Evolutionary conservation across 2,888 invertebrate genomes (phyloP).

Genomic region (Drosophila tanythrix): DNA sequence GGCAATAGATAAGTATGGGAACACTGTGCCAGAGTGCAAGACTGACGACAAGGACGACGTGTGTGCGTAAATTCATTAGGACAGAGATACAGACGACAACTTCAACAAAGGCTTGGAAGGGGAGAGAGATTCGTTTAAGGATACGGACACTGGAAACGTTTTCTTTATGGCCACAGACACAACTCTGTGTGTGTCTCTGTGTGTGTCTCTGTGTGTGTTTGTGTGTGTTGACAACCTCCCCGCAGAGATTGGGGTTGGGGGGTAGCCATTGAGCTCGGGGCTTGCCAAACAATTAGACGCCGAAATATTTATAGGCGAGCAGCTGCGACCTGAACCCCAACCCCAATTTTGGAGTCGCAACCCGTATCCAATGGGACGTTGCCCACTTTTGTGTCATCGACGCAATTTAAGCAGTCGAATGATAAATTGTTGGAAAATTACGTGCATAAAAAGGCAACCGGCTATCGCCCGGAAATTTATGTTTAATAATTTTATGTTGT

Average conservation of each 20-base stretch:
- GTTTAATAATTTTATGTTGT: constrained; percentile 76
- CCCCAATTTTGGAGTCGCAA: neutral
- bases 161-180: constrained; percentile 56
- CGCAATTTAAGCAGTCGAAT: constrained; percentile 69
- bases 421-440: constrained; percentile 78
- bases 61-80: constrained; percentile 76
- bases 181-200: neutral
- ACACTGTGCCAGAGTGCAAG: constrained; percentile 32
- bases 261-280: constrained; percentile 39
- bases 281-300: constrained; percentile 75
- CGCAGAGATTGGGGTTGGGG: neutral
- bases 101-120: constrained; percentile 11
- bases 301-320: constrained; percentile 73
- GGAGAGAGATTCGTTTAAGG: constrained; percentile 52
- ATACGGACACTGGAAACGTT: constrained; percentile 38
- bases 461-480: constrained; percentile 70
- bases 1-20: neutral
- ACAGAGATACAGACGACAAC: constrained; percentile 41
- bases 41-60: constrained; percentile 57
- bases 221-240: constrained; percentile 52
- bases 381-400: constrained; percentile 73
- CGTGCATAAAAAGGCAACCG: constrained; percentile 72
- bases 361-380: constrained; percentile 43
- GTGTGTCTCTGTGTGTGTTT: neutral
- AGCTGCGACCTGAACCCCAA: constrained; percentile 37